phyloP scores from a whole-genome alignment of 2,888 invertebrate genomes.

The Magallana nippona region DNA sequence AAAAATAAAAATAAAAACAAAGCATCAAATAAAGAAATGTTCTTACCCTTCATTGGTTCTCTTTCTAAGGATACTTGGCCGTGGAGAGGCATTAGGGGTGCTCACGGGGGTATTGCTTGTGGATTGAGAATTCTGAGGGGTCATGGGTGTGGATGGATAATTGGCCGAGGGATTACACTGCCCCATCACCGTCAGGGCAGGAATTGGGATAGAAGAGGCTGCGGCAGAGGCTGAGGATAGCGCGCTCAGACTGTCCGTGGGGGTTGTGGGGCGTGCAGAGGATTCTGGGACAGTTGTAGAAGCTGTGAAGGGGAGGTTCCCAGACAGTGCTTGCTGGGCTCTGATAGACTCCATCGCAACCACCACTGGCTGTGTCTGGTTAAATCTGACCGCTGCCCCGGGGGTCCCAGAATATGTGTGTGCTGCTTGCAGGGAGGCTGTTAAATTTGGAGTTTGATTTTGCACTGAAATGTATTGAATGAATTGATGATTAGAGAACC shows the following conservation, averaged over 20 bases:
- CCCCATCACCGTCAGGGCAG: slow-evolving; percentile 45
- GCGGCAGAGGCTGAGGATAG: slow-evolving; percentile 37
- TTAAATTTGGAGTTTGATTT: slow-evolving; percentile 62
- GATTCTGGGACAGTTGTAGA: slow-evolving; percentile 53
- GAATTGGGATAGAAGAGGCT: slow-evolving; percentile 44
- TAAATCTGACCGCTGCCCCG: slow-evolving; percentile 54
- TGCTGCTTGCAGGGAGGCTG: slow-evolving; percentile 65
- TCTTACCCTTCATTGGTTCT: slow-evolving; percentile 89
- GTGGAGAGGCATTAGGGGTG: slow-evolving; percentile 84
- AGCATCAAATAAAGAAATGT: neutral
- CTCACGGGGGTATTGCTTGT: slow-evolving; percentile 60
- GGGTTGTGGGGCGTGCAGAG: slow-evolving; percentile 42
- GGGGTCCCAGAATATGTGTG: slow-evolving; percentile 52
- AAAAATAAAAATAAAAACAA: no score
- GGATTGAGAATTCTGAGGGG: slow-evolving; percentile 45
- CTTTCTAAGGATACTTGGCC: slow-evolving; percentile 93
- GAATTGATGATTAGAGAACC: no score
- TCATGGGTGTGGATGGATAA: slow-evolving; percentile 44
- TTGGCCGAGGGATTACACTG: slow-evolving; percentile 36
- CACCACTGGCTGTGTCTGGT: slow-evolving; percentile 62
- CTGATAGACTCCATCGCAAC: slow-evolving; percentile 64
- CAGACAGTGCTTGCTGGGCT: slow-evolving; percentile 50
- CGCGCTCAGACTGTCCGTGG: slow-evolving; percentile 40
- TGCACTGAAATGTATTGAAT: slow-evolving; percentile 55
- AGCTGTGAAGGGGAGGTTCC: slow-evolving; percentile 53